phyloP scores from a whole-genome alignment of 1,140 invertebrate genomes.

The Philotrypesis tridentata region DNA sequence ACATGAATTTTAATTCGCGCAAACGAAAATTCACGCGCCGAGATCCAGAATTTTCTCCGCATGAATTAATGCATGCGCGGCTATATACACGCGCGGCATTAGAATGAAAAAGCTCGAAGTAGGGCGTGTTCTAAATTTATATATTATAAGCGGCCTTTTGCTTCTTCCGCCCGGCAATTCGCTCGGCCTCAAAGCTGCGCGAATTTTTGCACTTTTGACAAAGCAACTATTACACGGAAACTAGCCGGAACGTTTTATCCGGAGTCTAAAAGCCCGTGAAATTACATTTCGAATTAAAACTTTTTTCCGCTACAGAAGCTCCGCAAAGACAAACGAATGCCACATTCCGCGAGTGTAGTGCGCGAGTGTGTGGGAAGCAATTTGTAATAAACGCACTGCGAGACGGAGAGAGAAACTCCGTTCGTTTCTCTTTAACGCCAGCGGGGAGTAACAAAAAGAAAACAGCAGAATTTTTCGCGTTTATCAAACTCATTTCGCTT shows the following conservation, averaged over 20 bases:
- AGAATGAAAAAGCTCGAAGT: no score
- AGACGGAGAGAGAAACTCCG: not conserved
- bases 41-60: no score
- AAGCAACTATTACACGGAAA: not conserved
- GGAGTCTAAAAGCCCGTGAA: not conserved
- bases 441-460: not conserved
- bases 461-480: not conserved
- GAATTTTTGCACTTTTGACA: conserved; percentile 14
- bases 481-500: no score
- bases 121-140: no score
- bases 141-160: not conserved
- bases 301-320: conserved; percentile 14
- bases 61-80: no score
- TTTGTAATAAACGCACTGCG: conserved; percentile 5
- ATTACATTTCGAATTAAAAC: conserved; percentile 35
- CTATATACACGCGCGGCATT: no score
- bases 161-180: not conserved
- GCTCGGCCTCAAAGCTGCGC: not conserved
- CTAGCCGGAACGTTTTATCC: not conserved
- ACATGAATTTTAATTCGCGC: no score
- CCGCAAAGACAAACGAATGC: not conserved
- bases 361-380: conserved; percentile 8
- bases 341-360: conserved; percentile 1
- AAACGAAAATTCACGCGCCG: no score
- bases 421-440: not conserved